A percentile compares a stretch with the other conserved stretches of the same genome.
phyloP scores from a whole-genome alignment of 2,113 vertebrate species.

The Atrichornis clamosus region DNA sequence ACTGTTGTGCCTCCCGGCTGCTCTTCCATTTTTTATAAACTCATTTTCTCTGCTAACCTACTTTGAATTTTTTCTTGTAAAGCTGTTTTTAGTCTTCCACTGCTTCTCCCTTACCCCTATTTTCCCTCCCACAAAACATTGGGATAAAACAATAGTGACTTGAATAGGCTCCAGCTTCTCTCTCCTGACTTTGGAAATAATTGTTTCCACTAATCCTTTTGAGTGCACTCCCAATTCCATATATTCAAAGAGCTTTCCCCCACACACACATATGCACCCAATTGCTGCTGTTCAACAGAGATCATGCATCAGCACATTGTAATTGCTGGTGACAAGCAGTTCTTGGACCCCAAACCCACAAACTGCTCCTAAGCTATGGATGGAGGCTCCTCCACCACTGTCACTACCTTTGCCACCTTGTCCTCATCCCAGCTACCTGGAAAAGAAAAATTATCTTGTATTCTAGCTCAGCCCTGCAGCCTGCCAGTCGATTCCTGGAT shows the following conservation, averaged over 20 bases:
- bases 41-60: constrained; percentile 58
- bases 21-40: constrained; percentile 61
- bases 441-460: neutral
- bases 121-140: neutral
- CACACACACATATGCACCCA: neutral
- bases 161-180: neutral
- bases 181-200: constrained; percentile 34
- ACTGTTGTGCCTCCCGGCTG: constrained; percentile 51
- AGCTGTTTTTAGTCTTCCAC: constrained; percentile 20
- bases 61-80: constrained; percentile 31
- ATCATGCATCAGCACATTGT: neutral
- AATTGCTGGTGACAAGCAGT: neutral
- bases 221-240: constrained; percentile 29
- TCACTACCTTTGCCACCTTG: fast-evolving
- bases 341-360: neutral
- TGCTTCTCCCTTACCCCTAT: neutral
- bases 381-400: neutral
- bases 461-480: constrained; percentile 16
- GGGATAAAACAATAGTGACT: neutral
- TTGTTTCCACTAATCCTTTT: constrained; percentile 49
- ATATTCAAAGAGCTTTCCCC: constrained; percentile 9
- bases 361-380: neutral
- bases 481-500: constrained; percentile 5
- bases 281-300: neutral
- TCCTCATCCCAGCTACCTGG: neutral